Conservation (phyloP, 2,888 invertebrate species). For the Branchellion lobata region DNA sequence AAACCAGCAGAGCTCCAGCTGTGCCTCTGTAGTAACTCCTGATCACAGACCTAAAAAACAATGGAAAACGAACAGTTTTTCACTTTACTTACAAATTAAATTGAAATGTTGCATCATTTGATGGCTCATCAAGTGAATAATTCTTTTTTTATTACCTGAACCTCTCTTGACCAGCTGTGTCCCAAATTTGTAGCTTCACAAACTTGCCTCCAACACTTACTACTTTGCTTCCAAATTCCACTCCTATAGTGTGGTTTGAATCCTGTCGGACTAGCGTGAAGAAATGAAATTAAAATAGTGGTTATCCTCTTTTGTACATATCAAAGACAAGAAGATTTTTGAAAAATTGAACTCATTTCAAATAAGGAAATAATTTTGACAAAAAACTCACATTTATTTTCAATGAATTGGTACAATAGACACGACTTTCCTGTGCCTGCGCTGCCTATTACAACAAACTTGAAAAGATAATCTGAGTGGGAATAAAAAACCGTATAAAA, state of each 20-base stretch:
- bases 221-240: conserved; percentile 83
- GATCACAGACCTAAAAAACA: conserved; percentile 1
- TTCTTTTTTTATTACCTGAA: too few relatives aligned
- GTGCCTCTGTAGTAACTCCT: conserved; percentile 19
- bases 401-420: conserved; percentile 79
- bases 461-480: conserved; percentile 78
- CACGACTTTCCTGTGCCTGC: conserved; percentile 82
- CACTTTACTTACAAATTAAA: too few relatives aligned
- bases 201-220: conserved; percentile 79
- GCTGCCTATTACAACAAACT: conserved; percentile 81
- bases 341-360: background rate
- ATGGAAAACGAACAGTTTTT: background rate
- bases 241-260: conserved; percentile 80
- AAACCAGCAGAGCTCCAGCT: background rate
- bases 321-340: background rate
- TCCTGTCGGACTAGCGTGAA: conserved; percentile 73
- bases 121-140: too few relatives aligned
- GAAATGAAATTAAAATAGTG: background rate
- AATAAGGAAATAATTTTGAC: background rate
- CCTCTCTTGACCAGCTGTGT: conserved; percentile 62
- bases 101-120: too few relatives aligned
- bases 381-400: conserved; percentile 76
- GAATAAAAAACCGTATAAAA: too few relatives aligned
- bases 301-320: background rate
- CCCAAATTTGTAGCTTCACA: conserved; percentile 73